Base-by-base conservation (phyloP, 1,140 invertebrate genomes). In the Paracyclopina nana region DNA sequence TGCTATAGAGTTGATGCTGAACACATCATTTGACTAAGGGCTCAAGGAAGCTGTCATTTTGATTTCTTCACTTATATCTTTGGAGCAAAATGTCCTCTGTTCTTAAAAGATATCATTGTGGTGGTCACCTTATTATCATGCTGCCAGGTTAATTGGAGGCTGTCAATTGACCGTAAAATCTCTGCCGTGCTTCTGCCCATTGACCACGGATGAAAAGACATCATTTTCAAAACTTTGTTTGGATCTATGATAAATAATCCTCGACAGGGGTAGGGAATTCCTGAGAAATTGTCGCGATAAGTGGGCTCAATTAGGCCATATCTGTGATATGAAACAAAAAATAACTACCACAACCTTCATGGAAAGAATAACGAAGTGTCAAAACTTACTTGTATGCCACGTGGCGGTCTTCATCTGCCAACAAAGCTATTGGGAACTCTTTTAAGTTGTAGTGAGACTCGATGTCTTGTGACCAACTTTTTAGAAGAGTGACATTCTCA, bases 191-290 rank as follows among this genome's bases (percentile, higher is more conserved):
- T 16, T 16, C 34, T n/a, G 34, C 34, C 34, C 14, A 38, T 38
- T n/a, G 34, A 38, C 34, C 34, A 38, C 14, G 34, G 34, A 38
- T 38, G 34, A 8, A 38, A 38, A 5, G 34, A 38, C 34, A 38
- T 38, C 34, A 38, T 38, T 2, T 20, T n/a, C 14, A 38, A 16
- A 9, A 38, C 20, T 38, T 38, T 38, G n/a, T 38, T 38, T 4
- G 34, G 34, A 9, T 38, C 34, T 5, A 38, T 38, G 34, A 38
- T 38, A 9, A 38, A 38, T 20, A 38, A 8, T 16, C 34, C 34
- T 4, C 34, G 34, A 8, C 34, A 38, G 20, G 34, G 34, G 8
- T 38, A 38, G 4, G 34, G 34, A 38, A 38, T 38, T 5, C 34
- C 34, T 5, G 34, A 38, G 20, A 38, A 38, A 9, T 38, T 38